A percentile compares a stretch with the other conserved stretches of the same genome.
These are phyloP conservation scores for Nettapus auritus DNA, from an alignment of 2,113 vertebrate species.

Conservation along the genomic window DNA sequence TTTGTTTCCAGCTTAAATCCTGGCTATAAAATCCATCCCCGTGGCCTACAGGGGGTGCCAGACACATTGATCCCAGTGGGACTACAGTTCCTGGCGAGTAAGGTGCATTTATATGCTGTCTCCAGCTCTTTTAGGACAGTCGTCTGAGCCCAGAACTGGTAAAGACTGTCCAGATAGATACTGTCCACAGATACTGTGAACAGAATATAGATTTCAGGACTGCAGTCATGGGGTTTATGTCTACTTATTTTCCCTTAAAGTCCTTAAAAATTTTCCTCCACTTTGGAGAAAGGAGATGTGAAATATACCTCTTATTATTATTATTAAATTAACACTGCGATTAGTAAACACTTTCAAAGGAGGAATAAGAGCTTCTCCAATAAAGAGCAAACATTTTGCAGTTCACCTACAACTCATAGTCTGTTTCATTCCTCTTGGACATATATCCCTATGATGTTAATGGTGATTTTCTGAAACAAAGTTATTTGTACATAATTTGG, in stretches of 20 bases:
- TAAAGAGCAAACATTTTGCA: background rate
- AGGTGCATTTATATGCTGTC: background rate
- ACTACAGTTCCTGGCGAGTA: background rate
- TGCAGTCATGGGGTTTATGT: background rate
- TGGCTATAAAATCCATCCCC: background rate
- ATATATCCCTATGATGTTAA: background rate
- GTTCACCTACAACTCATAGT: background rate
- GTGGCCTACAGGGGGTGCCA: background rate
- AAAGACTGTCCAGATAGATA: background rate
- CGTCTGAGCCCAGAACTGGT: background rate
- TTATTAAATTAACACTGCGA: background rate
- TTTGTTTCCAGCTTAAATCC: background rate
- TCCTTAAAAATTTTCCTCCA: background rate
- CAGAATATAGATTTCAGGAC: background rate
- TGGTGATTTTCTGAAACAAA: background rate
- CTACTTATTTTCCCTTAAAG: background rate
- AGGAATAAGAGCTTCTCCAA: background rate
- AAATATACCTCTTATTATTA: background rate
- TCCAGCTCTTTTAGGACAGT: background rate
- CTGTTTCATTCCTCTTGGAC: background rate
- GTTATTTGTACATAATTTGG: background rate
- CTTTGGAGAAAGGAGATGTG: background rate
- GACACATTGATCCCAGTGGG: background rate
- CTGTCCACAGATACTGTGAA: background rate
- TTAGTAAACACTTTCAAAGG: background rate